Evolutionary conservation across 2,113 vertebrate genomes (phyloP).

Genomic region (Catagonus wagneri): DNA sequence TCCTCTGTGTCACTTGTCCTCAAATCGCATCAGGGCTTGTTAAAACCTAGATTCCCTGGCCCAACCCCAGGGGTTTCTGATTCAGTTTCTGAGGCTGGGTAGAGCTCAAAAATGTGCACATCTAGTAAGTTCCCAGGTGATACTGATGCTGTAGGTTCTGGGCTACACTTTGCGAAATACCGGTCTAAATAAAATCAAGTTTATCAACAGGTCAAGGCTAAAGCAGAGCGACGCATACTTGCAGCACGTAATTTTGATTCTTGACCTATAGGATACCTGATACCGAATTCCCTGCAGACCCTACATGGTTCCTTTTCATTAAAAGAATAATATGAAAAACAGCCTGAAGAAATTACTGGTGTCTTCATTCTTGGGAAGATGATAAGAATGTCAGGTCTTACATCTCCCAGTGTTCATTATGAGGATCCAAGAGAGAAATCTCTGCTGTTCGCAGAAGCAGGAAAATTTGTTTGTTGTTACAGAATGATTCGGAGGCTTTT

Average conservation of each 20-base stretch:
- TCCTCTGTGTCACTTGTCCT: background rate
- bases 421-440: slow-evolving; percentile 30
- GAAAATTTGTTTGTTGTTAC: background rate
- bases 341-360: background rate
- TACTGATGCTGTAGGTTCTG: background rate
- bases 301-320: background rate
- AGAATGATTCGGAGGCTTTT: background rate
- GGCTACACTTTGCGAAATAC: background rate
- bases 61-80: background rate
- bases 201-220: background rate
- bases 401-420: background rate
- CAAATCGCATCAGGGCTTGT: background rate
- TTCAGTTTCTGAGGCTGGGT: background rate
- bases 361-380: background rate
- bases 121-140: background rate
- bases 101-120: background rate
- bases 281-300: background rate
- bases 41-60: background rate
- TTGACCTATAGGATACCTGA: background rate
- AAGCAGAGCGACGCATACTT: background rate
- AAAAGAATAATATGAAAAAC: background rate
- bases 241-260: background rate
- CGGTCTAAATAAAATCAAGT: background rate
- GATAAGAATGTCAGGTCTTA: background rate
- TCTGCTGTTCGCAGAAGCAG: slow-evolving; percentile 31